Evolutionary conservation across 2,113 vertebrate species (phyloP).

Genomic region (Eonycteris spelaea): DNA sequence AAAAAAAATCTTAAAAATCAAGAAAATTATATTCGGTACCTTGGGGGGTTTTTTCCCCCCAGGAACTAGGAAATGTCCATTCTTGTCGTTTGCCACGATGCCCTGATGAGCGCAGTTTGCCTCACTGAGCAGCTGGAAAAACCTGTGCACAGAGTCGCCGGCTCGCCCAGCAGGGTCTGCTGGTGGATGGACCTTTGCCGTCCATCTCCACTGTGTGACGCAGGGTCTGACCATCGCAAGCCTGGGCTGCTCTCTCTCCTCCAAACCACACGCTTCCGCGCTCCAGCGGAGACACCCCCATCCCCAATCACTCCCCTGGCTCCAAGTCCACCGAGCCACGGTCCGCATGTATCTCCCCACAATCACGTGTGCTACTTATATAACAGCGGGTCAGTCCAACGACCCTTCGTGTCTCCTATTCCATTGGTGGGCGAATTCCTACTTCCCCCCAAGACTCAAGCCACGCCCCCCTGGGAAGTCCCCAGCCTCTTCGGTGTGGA

Average conservation of each 20-base stretch:
- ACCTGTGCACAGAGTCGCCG: neutral
- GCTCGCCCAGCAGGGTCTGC: neutral
- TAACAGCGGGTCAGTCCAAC: neutral
- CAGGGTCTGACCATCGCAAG: neutral
- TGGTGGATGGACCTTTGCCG: neutral
- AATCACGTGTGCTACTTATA: accelerated
- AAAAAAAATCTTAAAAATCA: neutral
- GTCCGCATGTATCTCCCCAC: neutral
- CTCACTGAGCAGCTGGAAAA: neutral
- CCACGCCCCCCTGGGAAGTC: neutral
- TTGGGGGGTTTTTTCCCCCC: neutral
- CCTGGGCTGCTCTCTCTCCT: neutral
- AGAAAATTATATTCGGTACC: neutral
- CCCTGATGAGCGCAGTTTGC: neutral
- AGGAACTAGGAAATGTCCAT: neutral
- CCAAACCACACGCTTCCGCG: neutral
- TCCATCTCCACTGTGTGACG: neutral
- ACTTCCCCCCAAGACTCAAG: neutral
- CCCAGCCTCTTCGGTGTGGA: neutral
- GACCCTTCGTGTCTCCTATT: neutral
- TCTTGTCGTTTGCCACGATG: too few relatives aligned
- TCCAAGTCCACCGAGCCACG: neutral
- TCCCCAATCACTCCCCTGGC: neutral
- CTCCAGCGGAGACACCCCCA: neutral
- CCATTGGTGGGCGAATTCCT: neutral